Evolutionary conservation across 1,140 invertebrate species (phyloP), one percentile per base, ranked within the genome.

Genomic region (Heliothis subflexa): DNA sequence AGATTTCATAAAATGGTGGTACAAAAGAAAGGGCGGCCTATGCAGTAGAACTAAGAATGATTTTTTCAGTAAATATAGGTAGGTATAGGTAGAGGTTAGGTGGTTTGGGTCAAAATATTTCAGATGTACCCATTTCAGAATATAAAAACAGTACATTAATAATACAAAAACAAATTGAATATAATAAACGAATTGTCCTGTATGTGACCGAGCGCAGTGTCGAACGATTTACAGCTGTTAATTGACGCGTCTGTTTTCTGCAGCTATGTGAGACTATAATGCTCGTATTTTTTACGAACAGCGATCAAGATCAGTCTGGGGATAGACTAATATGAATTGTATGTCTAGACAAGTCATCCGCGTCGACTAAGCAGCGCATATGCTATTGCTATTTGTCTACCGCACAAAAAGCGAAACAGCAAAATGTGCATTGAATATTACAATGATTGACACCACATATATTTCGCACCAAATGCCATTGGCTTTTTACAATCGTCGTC

Each of bases 281-380:
- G 7, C 33, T 40, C 5, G 33, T 40, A 64, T 83, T 87, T 88
- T 88, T 85, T 87, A 77, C 78, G 50, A 68, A 62, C 68, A 45
- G 71, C 61, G 49, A 79, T 85, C 76, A 64, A 86, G 87, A 90
- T 89, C 83, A 85, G 86, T 86, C 86, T 88, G 84, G 80, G 86
- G 85, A 90, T 89, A 89, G 83, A 78, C 79, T 73, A 64, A 82
- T 84, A 86, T 85, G 82, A 84, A 88, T 87, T 82, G 81, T 80
- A 70, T 64, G 83, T 85, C 83, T 84, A 83, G 85, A 90, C 88
- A 80, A 85, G 81, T 80, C 83, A 83, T 85, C 84, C 85, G 87
- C 84, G 45, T 73, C 80, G 54, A 64, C 81, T 81, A 78, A 81
- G 72, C 80, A 71, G 73, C 77, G 75, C 78, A 83, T 78, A 81